phyloP scores from a whole-genome alignment of 2,113 vertebrate genomes.

The Mixornis gularis region DNA sequence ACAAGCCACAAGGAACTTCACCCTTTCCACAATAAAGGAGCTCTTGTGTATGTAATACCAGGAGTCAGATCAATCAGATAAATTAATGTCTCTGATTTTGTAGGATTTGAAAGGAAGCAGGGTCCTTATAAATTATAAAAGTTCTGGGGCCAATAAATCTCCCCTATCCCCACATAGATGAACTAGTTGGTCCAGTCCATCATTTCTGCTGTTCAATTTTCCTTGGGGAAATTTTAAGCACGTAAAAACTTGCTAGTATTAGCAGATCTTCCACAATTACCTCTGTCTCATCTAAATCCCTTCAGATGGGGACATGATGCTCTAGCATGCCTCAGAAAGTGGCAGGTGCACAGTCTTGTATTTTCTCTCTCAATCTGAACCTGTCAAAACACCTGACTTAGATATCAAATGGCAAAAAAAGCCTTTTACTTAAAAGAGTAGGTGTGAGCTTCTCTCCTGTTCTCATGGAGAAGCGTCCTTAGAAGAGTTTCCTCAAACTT shows the following conservation, averaged over 20 bases:
- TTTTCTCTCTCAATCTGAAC: not conserved
- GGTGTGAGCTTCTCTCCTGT: not conserved
- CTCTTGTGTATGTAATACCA: not conserved
- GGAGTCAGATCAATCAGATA: not conserved
- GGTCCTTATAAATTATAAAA: not conserved
- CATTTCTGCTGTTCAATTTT: not conserved
- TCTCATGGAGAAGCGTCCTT: not conserved
- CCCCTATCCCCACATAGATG: not conserved
- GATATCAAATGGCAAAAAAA: not conserved
- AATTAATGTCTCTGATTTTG: not conserved
- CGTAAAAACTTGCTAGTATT: not conserved
- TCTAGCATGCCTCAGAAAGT: not conserved
- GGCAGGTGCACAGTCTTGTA: not conserved
- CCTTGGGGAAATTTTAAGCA: not conserved
- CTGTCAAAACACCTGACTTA: not conserved
- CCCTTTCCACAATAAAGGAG: not conserved
- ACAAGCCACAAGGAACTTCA: not conserved
- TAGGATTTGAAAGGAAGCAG: not conserved
- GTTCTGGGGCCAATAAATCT: not conserved
- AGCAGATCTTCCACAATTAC: not conserved
- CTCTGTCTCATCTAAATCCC: not conserved
- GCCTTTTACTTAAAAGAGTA: not conserved
- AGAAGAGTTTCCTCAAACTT: not conserved
- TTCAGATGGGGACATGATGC: not conserved
- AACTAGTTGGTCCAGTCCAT: not conserved